Base-by-base conservation (phyloP, 2,888 invertebrate genomes). In the Poecilus cupreus region DNA sequence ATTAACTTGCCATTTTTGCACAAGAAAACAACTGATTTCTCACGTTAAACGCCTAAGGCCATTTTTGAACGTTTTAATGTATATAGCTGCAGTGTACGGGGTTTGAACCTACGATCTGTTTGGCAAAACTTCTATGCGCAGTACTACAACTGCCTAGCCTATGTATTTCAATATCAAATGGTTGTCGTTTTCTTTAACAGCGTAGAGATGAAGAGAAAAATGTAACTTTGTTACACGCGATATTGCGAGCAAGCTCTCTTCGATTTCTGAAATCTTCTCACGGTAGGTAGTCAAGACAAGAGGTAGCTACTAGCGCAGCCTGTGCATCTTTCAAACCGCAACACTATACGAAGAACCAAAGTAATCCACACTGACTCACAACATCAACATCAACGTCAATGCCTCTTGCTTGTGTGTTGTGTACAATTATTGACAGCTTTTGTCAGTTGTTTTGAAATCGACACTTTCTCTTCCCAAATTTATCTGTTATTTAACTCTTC, bases 241-340 rank as follows among this genome's bases (percentile, higher is more conserved):
- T 75, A 75, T 75, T 75, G 75, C 75, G 75, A 75, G 75, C 74
- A 75, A 39, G 51, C 49, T 24, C 70, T 49, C 75, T 75, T 51
- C 75, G 75, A 75, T 75, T 74, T 75, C 75, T 75, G 75, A 75
- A 74, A 75, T 75, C 22, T 75, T 75, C 75, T 75, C 75, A 75
- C 75, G 75, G 75, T 75, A 46, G 70, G 39, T n/a, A 70, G 39
- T 13, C 26, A 22, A 3, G 22, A 13, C 32, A 32, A 32, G 32
- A 32, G 32, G 32, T 32, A 32, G 32, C 32, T n/a, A n/a, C n/a
- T n/a, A n/a, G 32, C 1, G 1, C 6, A 57, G 11, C 32, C 54
- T 6, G 60, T 39, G 37, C 75, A 75, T 51, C 51, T 70, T 70
- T 51, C 20, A 51, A 51, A 75, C 75, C 75, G 26, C 75, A 51